Evolutionary conservation across 2,797 vertebrate species (phyloP).

Genomic region (Sciurus carolinensis): DNA sequence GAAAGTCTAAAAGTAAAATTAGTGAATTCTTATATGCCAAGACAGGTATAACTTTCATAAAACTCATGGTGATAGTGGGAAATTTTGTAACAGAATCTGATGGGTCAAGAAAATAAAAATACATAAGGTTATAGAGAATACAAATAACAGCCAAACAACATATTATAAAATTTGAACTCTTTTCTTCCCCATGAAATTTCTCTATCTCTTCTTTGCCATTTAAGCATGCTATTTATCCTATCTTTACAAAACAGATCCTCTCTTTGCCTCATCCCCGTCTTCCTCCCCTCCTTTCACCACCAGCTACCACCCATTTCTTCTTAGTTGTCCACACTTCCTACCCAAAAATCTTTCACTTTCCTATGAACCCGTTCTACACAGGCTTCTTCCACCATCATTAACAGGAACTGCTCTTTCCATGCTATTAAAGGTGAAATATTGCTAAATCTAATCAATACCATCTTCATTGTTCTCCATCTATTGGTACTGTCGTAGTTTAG

Average conservation of each 20-base stretch:
- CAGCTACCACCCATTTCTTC: not conserved
- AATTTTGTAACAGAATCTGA: slow-evolving; percentile 10
- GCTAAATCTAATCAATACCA: not conserved
- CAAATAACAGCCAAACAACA: not conserved
- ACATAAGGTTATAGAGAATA: not conserved
- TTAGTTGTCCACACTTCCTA: not conserved
- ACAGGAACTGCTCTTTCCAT: not conserved
- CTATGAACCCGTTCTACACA: not conserved
- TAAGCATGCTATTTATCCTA: not conserved
- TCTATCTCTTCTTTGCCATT: not conserved
- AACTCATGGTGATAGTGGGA: not conserved
- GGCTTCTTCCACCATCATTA: not conserved
- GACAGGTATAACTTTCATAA: not conserved
- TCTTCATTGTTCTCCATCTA: not conserved
- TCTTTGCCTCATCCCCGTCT: not conserved
- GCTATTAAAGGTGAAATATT: not conserved
- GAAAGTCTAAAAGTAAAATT: not conserved
- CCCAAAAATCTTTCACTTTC: not conserved
- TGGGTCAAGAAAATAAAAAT: not conserved
- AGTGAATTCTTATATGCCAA: not conserved
- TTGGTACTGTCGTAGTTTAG: too few relatives aligned
- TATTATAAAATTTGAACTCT: not conserved
- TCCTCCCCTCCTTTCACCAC: not conserved
- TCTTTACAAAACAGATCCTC: not conserved
- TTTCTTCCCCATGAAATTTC: not conserved